phyloP scores from a whole-genome alignment of 1,140 invertebrate species.

The Hesperophylax magnus region DNA sequence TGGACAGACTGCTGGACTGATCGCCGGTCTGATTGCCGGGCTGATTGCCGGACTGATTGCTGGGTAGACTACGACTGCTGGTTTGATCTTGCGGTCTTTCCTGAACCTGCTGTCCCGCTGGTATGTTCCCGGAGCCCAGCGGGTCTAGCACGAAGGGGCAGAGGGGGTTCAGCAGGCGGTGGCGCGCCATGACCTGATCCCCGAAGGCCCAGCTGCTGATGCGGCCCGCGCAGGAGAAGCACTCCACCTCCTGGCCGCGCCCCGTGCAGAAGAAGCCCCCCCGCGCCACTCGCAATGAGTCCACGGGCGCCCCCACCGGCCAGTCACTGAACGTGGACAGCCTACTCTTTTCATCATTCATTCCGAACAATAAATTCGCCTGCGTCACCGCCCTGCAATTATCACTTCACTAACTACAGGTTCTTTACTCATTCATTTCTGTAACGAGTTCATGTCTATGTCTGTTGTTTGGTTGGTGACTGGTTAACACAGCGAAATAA shows the following conservation, averaged over 20 bases:
- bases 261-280: slow-evolving; percentile 88
- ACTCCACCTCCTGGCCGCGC: slow-evolving; percentile 78
- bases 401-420: no score
- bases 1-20: background rate
- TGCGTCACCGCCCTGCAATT: no score
- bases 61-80: background rate
- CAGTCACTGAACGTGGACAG: slow-evolving; percentile 79
- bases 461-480: no score
- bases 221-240: slow-evolving; percentile 75
- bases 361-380: slow-evolving; percentile 57
- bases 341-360: slow-evolving; percentile 80
- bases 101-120: slow-evolving; percentile 55
- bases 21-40: background rate
- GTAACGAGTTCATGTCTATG: no score
- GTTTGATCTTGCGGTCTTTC: background rate
- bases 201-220: slow-evolving; percentile 84
- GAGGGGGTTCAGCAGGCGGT: slow-evolving; percentile 74
- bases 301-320: slow-evolving; percentile 78
- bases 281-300: slow-evolving; percentile 78
- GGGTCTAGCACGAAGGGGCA: slow-evolving; percentile 82
- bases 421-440: no score
- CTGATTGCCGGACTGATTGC: background rate
- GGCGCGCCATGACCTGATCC: slow-evolving; percentile 79
- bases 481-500: no score
- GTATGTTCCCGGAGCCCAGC: slow-evolving; percentile 76